Conservation (phyloP, 1,140 invertebrate species). For the Hydropsyche tenuis region DNA sequence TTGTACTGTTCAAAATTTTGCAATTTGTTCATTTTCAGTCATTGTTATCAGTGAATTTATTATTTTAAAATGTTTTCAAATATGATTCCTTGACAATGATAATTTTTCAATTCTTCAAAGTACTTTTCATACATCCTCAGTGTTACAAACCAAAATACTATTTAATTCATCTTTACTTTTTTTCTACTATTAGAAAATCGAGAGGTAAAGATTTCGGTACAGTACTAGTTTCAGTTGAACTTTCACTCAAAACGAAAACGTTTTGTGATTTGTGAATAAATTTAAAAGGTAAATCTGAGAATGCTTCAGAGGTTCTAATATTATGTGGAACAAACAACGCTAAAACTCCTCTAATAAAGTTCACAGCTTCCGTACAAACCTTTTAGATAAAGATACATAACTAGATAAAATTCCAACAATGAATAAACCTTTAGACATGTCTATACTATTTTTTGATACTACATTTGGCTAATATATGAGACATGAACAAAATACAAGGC, state of each 20-base stretch:
- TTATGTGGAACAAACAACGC: constrained; percentile 68
- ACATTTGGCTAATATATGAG: constrained; percentile 74
- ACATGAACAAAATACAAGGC: constrained; percentile 82
- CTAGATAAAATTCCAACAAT: constrained; percentile 76
- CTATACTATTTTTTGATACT: constrained; percentile 67
- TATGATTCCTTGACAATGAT: constrained; percentile 60
- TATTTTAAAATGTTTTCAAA: constrained; percentile 59
- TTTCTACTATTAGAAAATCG: constrained; percentile 62
- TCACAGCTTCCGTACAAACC: constrained; percentile 77
- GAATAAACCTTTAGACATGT: constrained; percentile 82
- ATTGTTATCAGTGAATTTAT: constrained; percentile 61
- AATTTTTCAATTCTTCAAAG: constrained; percentile 62
- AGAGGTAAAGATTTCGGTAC: constrained; percentile 56
- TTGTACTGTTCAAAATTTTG: constrained; percentile 60
- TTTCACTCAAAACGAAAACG: constrained; percentile 62
- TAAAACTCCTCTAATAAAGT: constrained; percentile 76
- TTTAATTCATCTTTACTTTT: constrained; percentile 69
- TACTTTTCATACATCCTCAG: constrained; percentile 65
- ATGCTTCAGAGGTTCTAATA: constrained; percentile 60
- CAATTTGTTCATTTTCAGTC: constrained; percentile 69
- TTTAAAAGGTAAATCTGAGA: constrained; percentile 73
- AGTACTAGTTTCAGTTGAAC: constrained; percentile 53
- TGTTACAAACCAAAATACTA: constrained; percentile 55
- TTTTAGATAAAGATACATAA: constrained; percentile 81
- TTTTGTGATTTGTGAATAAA: constrained; percentile 60